Evolutionary conservation across 2,113 vertebrate genomes (phyloP).

Genomic region (Heterotilapia buettikoferi): DNA sequence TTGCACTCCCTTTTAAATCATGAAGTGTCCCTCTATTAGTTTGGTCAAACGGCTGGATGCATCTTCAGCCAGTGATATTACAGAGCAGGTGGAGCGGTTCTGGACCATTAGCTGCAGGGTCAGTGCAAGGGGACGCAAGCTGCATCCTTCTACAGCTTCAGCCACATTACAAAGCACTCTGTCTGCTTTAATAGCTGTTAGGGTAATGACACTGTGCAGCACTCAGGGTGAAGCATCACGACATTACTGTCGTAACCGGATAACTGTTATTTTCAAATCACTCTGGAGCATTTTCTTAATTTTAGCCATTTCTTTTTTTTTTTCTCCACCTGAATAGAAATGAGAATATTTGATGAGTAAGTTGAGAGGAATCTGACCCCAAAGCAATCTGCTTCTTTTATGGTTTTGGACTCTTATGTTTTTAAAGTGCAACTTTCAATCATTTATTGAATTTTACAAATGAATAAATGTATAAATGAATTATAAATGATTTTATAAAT

Average conservation of each 20-base stretch:
- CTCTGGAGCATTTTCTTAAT: slow-evolving; percentile 30
- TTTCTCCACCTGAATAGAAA: background rate
- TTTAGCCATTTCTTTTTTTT: background rate
- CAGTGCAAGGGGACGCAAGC: slow-evolving; percentile 18
- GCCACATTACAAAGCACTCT: slow-evolving; percentile 17
- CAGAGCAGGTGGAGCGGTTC: slow-evolving; percentile 57
- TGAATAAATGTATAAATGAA: background rate
- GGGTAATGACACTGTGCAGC: slow-evolving; percentile 33
- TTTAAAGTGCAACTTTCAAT: background rate
- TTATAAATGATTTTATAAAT: background rate
- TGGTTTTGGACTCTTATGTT: background rate
- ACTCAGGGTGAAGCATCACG: slow-evolving; percentile 17
- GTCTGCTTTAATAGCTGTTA: slow-evolving; percentile 28
- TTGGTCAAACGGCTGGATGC: slow-evolving; percentile 43
- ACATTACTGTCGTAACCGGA: slow-evolving; percentile 47
- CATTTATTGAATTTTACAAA: background rate
- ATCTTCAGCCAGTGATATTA: slow-evolving; percentile 27
- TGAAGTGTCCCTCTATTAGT: slow-evolving; percentile 33
- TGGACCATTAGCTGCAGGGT: slow-evolving; percentile 55
- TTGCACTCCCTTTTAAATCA: slow-evolving; percentile 15
- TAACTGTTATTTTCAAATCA: slow-evolving; percentile 43
- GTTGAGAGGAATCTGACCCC: background rate
- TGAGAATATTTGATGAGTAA: background rate
- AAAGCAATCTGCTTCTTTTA: background rate
- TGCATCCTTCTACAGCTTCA: background rate